Conservation (phyloP, 1,140 invertebrate species). For the Telenomus remus region DNA sequence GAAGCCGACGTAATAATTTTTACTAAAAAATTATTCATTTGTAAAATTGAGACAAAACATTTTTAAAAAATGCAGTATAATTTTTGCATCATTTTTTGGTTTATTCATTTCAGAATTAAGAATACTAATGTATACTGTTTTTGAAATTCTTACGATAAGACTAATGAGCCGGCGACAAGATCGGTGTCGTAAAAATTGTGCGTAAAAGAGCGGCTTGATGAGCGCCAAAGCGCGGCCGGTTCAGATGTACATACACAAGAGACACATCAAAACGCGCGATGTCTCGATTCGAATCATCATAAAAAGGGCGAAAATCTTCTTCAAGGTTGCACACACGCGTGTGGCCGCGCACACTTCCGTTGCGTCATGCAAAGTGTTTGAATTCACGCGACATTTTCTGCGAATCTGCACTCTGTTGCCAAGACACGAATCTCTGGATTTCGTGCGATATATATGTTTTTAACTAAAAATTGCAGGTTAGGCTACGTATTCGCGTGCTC, state of each 20-base stretch:
- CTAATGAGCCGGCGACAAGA: conserved; percentile 35
- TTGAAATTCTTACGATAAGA: conserved; percentile 14
- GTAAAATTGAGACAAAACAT: too few relatives aligned
- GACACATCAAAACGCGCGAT: conserved; percentile 45
- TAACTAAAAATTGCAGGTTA: too few relatives aligned
- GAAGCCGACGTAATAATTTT: too few relatives aligned
- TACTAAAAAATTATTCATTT: too few relatives aligned
- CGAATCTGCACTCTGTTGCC: conserved; percentile 7
- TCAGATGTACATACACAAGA: conserved; percentile 39
- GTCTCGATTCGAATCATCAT: conserved; percentile 37
- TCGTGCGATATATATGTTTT: too few relatives aligned
- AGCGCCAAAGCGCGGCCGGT: conserved; percentile 9
- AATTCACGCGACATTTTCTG: conserved; percentile 41
- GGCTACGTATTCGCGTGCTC: too few relatives aligned
- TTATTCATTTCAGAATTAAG: too few relatives aligned
- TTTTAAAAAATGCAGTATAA: too few relatives aligned
- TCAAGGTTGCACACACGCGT: conserved; percentile 35
- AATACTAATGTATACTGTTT: not conserved
- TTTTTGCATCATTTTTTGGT: too few relatives aligned
- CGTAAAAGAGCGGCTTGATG: conserved; percentile 33
- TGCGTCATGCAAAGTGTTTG: conserved; percentile 47
- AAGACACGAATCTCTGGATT: too few relatives aligned
- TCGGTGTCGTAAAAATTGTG: conserved; percentile 44
- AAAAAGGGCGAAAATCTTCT: conserved; percentile 46
- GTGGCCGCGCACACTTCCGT: conserved; percentile 34